Conservation (phyloP, 2,113 vertebrate species). For the Gorsachius goisagi region DNA sequence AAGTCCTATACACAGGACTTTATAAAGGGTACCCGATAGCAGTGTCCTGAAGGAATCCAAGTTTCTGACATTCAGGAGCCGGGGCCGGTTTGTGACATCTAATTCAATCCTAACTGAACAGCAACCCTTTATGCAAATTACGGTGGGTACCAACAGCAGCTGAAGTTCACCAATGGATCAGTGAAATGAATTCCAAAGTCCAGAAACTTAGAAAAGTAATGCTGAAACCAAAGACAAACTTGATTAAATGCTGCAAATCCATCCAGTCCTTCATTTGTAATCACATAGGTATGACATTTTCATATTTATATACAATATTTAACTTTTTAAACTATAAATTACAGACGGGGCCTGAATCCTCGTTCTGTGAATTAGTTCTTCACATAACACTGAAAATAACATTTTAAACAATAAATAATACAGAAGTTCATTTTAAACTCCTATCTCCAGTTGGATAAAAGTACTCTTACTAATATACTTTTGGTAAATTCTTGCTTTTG, state of each 20-base stretch:
- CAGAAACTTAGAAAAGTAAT: neutral
- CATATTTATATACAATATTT: neutral
- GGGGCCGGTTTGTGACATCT: neutral
- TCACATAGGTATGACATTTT: neutral
- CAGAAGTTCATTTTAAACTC: neutral
- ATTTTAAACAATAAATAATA: neutral
- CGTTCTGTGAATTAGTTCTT: neutral
- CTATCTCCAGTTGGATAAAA: neutral
- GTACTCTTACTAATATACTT: neutral
- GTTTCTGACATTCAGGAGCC: neutral
- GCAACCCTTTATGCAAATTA: accelerated
- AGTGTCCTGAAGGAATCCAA: neutral
- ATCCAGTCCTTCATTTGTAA: neutral
- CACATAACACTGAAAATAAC: neutral
- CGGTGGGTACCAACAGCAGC: neutral
- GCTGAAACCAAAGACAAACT: neutral
- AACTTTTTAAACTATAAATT: neutral
- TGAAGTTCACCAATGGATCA: neutral
- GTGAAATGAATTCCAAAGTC: neutral
- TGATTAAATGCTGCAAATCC: neutral
- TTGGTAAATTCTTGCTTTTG: neutral
- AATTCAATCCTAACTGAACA: neutral
- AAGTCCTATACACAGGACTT: neutral
- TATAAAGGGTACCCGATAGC: no score
- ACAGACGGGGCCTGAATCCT: accelerated